These are phyloP conservation scores for Drosophila mettleri DNA, from an alignment of 2,888 invertebrate genomes.

Conservation along the genomic window DNA sequence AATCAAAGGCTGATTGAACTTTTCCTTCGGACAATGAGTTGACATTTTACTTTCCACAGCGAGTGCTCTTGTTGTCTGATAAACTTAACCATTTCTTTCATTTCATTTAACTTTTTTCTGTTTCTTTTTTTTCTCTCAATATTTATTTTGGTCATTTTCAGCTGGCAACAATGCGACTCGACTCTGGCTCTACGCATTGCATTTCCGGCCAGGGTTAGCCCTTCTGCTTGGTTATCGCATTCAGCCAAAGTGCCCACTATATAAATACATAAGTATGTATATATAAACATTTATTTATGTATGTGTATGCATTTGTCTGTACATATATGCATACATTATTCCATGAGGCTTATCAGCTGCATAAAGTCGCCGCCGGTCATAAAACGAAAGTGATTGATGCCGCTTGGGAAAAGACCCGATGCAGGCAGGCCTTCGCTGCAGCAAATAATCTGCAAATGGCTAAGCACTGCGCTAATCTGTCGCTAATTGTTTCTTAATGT, in stretches of 20 bases:
- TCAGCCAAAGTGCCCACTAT: slow-evolving; percentile 12
- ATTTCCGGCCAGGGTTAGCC: slow-evolving; percentile 52
- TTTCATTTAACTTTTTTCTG: not conserved
- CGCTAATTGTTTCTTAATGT: slow-evolving; percentile 77
- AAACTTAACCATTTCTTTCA: slow-evolving; percentile 39
- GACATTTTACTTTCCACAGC: slow-evolving; percentile 73
- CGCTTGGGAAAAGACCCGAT: slow-evolving; percentile 26
- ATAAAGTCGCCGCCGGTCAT: slow-evolving; percentile 50
- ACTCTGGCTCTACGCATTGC: slow-evolving; percentile 16
- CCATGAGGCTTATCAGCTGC: slow-evolving; percentile 42
- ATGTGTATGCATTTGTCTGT: not conserved
- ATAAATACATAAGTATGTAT: not conserved
- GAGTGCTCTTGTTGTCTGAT: slow-evolving; percentile 71
- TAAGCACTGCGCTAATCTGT: slow-evolving; percentile 61
- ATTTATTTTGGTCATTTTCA: slow-evolving; percentile 38
- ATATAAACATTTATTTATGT: not conserved
- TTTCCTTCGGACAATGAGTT: slow-evolving; percentile 65
- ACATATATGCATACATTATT: slow-evolving; percentile 6
- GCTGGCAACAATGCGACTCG: slow-evolving; percentile 23
- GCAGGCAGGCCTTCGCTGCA: slow-evolving; percentile 19
- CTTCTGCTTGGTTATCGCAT: slow-evolving; percentile 46
- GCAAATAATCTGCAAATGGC: slow-evolving; percentile 40
- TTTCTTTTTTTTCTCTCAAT: not conserved
- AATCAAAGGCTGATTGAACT: slow-evolving; percentile 68
- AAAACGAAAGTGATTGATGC: slow-evolving; percentile 68